phyloP scores from a whole-genome alignment of 2,888 invertebrate species.

The Lypha dubia region DNA sequence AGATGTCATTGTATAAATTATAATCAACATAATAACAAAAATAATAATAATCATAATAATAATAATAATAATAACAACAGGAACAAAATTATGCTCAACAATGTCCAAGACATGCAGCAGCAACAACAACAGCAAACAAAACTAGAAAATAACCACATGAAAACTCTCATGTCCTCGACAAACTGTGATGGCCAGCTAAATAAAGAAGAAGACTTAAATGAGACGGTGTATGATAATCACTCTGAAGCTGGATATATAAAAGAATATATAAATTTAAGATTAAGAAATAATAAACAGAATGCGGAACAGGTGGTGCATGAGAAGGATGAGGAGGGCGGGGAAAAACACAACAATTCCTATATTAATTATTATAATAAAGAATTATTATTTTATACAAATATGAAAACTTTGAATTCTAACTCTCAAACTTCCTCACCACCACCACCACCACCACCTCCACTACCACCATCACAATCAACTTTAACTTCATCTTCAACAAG shows the following conservation, averaged over 20 bases:
- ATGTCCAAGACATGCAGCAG: constrained; percentile 61
- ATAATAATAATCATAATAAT: constrained; percentile 47
- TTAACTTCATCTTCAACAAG: constrained; percentile 16
- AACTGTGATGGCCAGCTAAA: constrained; percentile 65
- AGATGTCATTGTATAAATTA: constrained; percentile 70
- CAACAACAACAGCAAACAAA: constrained; percentile 38
- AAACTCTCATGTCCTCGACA: constrained; percentile 47
- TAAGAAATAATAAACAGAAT: constrained; percentile 55
- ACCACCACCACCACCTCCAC: not conserved
- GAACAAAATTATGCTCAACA: constrained; percentile 52
- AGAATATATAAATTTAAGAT: constrained; percentile 63
- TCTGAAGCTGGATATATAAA: constrained; percentile 38
- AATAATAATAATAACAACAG: constrained; percentile 44
- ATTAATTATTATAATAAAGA: constrained; percentile 62
- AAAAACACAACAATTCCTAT: constrained; percentile 60
- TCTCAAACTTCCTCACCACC: constrained; percentile 38
- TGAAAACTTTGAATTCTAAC: constrained; percentile 57
- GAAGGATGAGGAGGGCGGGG: constrained; percentile 1
- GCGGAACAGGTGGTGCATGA: not conserved
- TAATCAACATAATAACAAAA: constrained; percentile 60
- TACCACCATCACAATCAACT: not conserved
- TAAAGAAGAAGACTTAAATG: constrained; percentile 27
- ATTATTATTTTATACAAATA: constrained; percentile 61
- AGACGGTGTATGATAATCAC: constrained; percentile 60
- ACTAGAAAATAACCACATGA: constrained; percentile 36